Evolutionary conservation across 2,797 vertebrate species (phyloP), one percentile per base, ranked within the genome.

Genomic region (Tympanoctomys barrerae): DNA sequence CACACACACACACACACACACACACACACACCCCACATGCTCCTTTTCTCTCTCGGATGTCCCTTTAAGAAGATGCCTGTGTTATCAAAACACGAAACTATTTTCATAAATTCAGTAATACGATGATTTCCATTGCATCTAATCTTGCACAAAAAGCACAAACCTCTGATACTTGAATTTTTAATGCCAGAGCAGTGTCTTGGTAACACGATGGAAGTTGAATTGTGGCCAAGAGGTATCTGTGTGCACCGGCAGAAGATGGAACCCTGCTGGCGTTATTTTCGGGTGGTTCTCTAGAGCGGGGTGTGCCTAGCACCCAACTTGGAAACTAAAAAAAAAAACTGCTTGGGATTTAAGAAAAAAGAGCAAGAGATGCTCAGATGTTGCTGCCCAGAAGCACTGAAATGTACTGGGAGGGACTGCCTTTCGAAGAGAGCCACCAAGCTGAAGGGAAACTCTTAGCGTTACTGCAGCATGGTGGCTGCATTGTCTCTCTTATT

Each of bases 71-170:
- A 54, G 64, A 95, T 98, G 71, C 36, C 14, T 95, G 94, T 95
- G 3, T 89, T 86, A 96, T 22, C 75, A 93, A 96, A 96, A 97
- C 2, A 0, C 89, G 8, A 81, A 94, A 95, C 97, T 96, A 77
- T 73, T 93, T 83, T 94, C 1, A 22, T 54, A 54, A 91, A 2
- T 2, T 68, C 33, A 95, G n/a, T 0, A 11, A 94, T 88, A 66
- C 1, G 0, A 62, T 71, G 83, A 89, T 81, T 49, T 3, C 75
- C 28, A 26, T 0, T 90, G 57, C 22, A 64, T 78, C 73, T 61
- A 87, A 57, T 0, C 59, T 46, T 71, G 57, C 12, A 28, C 90
- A 95, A 90, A 70, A 61, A 39, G 78, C 91, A 90, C 66, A 59
- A 83, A 61, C 26, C 8, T 7, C 12, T 57, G 42, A 33, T 39